Percentiles rank a stretch among this genome's conserved stretches.
These are phyloP conservation scores for Hippocampus comes DNA, from an alignment of 2,113 vertebrate species.

Conservation along the genomic window DNA sequence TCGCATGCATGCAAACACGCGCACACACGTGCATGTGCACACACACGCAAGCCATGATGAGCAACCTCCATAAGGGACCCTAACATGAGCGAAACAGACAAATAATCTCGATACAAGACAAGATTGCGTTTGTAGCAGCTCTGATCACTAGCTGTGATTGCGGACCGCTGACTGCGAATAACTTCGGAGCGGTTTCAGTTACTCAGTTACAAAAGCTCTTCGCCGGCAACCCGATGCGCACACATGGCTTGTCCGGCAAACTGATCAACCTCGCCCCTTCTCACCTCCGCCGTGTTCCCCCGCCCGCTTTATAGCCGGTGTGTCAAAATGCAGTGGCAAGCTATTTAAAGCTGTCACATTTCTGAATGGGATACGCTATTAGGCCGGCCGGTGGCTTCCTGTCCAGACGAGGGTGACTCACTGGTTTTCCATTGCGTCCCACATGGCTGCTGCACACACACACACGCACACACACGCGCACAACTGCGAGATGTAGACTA, in stretches of 20 bases:
- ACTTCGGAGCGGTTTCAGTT: too few relatives aligned
- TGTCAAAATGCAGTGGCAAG: conserved; percentile 31
- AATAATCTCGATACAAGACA: too few relatives aligned
- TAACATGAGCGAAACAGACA: too few relatives aligned
- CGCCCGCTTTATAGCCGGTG: conserved; percentile 3
- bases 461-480: conserved; percentile 38
- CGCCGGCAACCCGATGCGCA: conserved; percentile 19
- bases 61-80: too few relatives aligned
- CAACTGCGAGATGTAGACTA: conserved; percentile 49
- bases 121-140: too few relatives aligned
- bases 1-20: too few relatives aligned
- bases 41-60: too few relatives aligned
- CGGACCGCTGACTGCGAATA: too few relatives aligned
- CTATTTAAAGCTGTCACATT: conserved; percentile 48
- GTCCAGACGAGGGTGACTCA: conserved; percentile 71
- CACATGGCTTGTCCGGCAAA: conserved; percentile 34
- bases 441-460: not conserved
- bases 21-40: too few relatives aligned
- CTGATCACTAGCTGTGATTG: too few relatives aligned
- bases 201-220: not conserved
- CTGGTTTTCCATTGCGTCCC: conserved; percentile 60
- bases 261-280: conserved; percentile 26
- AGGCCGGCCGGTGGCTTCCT: conserved; percentile 58
- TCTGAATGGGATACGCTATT: conserved; percentile 55
- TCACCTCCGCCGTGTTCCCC: conserved; percentile 19